Percentiles rank a stretch among this genome's conserved stretches.
Evolutionary conservation across 2,888 invertebrate genomes (phyloP).

Genomic region (Crioceris asparagi): DNA sequence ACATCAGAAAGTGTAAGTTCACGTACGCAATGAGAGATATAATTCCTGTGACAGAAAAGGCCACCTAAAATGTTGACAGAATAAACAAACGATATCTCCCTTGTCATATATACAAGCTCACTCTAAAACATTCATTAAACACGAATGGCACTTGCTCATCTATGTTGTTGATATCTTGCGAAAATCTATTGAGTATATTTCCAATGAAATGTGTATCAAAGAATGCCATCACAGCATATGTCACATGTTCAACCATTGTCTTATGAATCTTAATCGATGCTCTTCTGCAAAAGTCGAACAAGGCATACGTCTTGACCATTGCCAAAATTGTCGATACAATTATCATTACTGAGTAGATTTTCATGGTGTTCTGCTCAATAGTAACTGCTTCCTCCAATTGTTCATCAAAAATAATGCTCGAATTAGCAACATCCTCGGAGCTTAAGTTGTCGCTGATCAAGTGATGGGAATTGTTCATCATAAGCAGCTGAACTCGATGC

Average conservation of each 20-base stretch:
- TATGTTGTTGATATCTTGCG: constrained; percentile 55
- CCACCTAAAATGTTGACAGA: constrained; percentile 36
- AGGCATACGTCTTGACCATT: constrained; percentile 15
- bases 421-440: not conserved
- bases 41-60: constrained; percentile 55
- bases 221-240: constrained; percentile 42
- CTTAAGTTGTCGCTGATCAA: not conserved
- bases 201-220: constrained; percentile 33
- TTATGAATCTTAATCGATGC: constrained; percentile 42
- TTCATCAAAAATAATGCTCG: not conserved
- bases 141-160: constrained; percentile 40
- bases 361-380: constrained; percentile 9
- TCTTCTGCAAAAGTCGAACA: constrained; percentile 20
- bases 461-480: constrained; percentile 1
- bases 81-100: constrained; percentile 6
- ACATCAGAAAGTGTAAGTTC: constrained; percentile 22
- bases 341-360: constrained; percentile 18
- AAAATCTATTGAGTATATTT: constrained; percentile 48
- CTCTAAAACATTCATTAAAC: constrained; percentile 19
- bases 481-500: constrained; percentile 11
- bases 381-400: constrained; percentile 5
- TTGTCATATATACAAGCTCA: constrained; percentile 11
- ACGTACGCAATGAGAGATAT: constrained; percentile 32
- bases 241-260: constrained; percentile 47
- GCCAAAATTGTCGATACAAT: constrained; percentile 16